Percentiles rank a stretch among this genome's conserved stretches.
phyloP scores from a whole-genome alignment of 2,888 invertebrate genomes.

The Dermolepida albohirtum region DNA sequence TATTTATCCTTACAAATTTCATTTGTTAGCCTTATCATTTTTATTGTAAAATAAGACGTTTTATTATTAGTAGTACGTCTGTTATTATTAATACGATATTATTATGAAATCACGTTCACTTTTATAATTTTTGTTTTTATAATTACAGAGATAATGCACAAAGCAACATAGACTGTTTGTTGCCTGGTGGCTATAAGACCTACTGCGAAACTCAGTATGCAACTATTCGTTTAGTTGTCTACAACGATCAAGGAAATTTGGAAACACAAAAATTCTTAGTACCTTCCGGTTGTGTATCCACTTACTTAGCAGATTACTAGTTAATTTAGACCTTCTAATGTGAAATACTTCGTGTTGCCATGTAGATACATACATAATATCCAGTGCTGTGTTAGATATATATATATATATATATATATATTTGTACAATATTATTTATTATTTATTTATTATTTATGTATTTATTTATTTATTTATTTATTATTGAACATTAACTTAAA shows the following conservation, averaged over 20 bases:
- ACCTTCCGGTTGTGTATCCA: constrained; percentile 40
- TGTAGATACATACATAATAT: too few relatives aligned
- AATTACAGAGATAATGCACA: constrained; percentile 23
- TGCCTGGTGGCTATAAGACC: constrained; percentile 18
- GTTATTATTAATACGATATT: neutral
- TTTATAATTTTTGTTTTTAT: constrained; percentile 2
- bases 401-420: too few relatives aligned
- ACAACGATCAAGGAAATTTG: constrained; percentile 32
- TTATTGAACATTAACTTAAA: too few relatives aligned
- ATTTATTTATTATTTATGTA: too few relatives aligned
- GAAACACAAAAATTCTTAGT: constrained; percentile 27
- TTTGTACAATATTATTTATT: too few relatives aligned
- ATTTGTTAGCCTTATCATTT: too few relatives aligned
- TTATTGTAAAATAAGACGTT: too few relatives aligned
- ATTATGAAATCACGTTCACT: neutral
- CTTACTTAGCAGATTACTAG: neutral
- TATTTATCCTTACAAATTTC: too few relatives aligned
- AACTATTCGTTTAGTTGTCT: constrained; percentile 35
- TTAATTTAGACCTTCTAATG: neutral
- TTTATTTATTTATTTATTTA: too few relatives aligned
- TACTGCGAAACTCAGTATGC: constrained; percentile 32
- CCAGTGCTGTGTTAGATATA: too few relatives aligned
- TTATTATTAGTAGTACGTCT: neutral
- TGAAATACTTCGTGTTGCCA: too few relatives aligned
- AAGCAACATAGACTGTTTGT: constrained; percentile 7